Base-by-base conservation (phyloP, 2,888 invertebrate genomes). In the Sialis fuliginosa region DNA sequence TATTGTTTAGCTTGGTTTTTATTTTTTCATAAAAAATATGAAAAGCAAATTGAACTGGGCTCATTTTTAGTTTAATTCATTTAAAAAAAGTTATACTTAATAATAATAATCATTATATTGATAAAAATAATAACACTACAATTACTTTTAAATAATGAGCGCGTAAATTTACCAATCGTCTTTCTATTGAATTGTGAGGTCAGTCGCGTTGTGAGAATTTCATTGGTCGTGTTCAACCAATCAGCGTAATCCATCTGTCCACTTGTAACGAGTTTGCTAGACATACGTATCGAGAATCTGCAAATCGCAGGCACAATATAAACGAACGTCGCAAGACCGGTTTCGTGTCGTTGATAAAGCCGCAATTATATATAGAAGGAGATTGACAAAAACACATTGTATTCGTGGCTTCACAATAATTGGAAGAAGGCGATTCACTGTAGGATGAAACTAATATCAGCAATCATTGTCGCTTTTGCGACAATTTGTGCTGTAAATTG, bases 191-290 rank as follows among this genome's bases (percentile, higher is more conserved):
- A 22, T 22, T 22, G 22, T 22, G 22, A 37, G 12, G 37, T 12
- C 37, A 12, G 45, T 45, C 45, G 45, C 22, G 45, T 45, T 45
- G 45, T 45, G 45, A 45, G 9, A 10, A 10, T 45, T 12, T 12
- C 10, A 45, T 45, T 45, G 45, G 45, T 7, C 30, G 22, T 9
- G 13, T 54, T 49, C 53, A 54, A 58, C 80, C 79, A 81, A 81
- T 80, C 54, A 61, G 48, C 64, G 58, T 57, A 57, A 71, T 79
- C 79, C 81, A 82, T 78, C 80, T 79, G 79, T 74, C 76, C 55
- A 54, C 31, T 33, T 13, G 13, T 41, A 31, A 12, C 6, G 8
- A 9, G 12, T 6, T 6, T 32, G 1, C 7, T 9, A 33, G 43
- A 43, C 43, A 43, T 32, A 43, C 43, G 43, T 31, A 6, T 12